Conservation (phyloP, 2,113 vertebrate genomes). For the Grus americana region DNA sequence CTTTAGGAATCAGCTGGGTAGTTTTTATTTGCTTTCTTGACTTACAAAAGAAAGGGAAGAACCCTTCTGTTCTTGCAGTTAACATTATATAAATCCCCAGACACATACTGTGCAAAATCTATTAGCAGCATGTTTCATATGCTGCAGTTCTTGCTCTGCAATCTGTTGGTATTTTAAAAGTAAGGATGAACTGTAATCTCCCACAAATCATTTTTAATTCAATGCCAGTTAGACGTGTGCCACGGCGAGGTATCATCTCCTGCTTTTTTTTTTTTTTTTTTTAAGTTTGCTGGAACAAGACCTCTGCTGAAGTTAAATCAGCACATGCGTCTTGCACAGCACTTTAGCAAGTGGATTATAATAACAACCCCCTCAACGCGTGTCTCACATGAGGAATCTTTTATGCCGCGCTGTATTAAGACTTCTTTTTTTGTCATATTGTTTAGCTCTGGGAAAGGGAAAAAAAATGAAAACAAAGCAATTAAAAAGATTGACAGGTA, state of each 20-base stretch:
- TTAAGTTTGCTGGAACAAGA: slow-evolving; percentile 50
- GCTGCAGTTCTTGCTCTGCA: slow-evolving; percentile 42
- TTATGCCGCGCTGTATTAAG: slow-evolving; percentile 73
- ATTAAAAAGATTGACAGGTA: slow-evolving; percentile 99
- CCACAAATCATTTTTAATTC: slow-evolving; percentile 47
- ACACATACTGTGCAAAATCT: slow-evolving; percentile 45
- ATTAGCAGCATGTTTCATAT: slow-evolving; percentile 46
- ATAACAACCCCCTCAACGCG: slow-evolving; percentile 52
- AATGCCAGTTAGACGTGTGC: neutral
- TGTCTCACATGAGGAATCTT: slow-evolving; percentile 66
- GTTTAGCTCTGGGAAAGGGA: slow-evolving; percentile 71
- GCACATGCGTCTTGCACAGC: slow-evolving; percentile 58
- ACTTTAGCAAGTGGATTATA: slow-evolving; percentile 60
- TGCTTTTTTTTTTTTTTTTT: neutral
- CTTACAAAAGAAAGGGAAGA: neutral
- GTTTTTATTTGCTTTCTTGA: slow-evolving; percentile 35
- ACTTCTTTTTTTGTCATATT: slow-evolving; percentile 79
- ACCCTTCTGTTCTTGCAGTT: slow-evolving; percentile 41
- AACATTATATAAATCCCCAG: slow-evolving; percentile 53
- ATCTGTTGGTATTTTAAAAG: slow-evolving; percentile 41
- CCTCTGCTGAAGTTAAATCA: slow-evolving; percentile 56
- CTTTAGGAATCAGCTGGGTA: slow-evolving; percentile 1
- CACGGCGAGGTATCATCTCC: slow-evolving; percentile 7
- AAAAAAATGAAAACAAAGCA: slow-evolving; percentile 82
- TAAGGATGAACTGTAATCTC: slow-evolving; percentile 34